Evolutionary conservation across 2,888 invertebrate genomes (phyloP), one percentile per base, ranked within the genome.

Genomic region (Rosalia funebris): DNA sequence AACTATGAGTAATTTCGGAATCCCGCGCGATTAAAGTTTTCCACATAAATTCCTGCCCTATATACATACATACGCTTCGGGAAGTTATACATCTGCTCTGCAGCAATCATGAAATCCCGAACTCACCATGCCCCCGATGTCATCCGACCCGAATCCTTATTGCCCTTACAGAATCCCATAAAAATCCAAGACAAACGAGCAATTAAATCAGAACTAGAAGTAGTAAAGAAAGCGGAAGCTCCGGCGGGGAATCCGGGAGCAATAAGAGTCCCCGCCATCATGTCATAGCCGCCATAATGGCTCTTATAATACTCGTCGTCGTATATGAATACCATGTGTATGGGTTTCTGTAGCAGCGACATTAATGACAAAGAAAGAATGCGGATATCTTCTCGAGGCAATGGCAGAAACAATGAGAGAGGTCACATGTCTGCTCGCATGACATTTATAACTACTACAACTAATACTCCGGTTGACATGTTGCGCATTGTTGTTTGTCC

Each of bases 391-490:
- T 57, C 56, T 53, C 44, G 54, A 45, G 57, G 68, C 71, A 70
- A 72, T 74, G 76, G 75, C 77, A 73, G 74, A 74, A 77, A 77
- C 77, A 78, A 77, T 77, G 76, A 77, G 71, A 62, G 71, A 71
- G 75, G 75, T 75, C 75, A 70, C 77, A 75, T 59, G 39, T 50
- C 50, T 16, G 50, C 60, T 63, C 63, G 70, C 69, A 69, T 74
- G 77, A 79, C 78, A 77, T 79, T 79, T 78, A 79, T 79, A 78
- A 78, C 78, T 75, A 78, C 78, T 75, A 70, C 74, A 74, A 74
- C 72, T 75, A 75, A 77, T 77, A 74, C 71, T 68, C 71, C 63
- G 68, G 63, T 70, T 74, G 79, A 78, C 78, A 77, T 76, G 77
- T 77, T 74, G 74, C 73, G 74, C 75, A 75, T 75, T 72, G 73